Conservation (phyloP, 2,797 vertebrate species). For the Naso thynnoides region DNA sequence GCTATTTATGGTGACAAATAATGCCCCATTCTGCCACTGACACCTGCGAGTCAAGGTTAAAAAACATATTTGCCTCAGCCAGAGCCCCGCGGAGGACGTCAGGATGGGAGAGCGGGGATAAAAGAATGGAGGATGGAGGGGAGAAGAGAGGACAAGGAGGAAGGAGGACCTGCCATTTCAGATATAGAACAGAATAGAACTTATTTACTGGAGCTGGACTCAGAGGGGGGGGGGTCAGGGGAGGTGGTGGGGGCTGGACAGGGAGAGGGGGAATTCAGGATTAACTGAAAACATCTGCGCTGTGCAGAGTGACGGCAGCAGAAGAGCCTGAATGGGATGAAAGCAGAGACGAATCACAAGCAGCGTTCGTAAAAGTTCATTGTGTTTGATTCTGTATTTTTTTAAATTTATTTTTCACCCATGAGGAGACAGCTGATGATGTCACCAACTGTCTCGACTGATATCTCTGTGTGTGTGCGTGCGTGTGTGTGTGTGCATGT, state of each 20-base stretch:
- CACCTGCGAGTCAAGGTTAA: conserved; percentile 95
- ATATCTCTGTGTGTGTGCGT: conserved; percentile 28
- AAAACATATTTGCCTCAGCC: conserved; percentile 87
- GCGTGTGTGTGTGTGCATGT: conserved; percentile 18
- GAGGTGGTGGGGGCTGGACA: conserved; percentile 8
- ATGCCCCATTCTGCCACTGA: conserved; percentile 87
- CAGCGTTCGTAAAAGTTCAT: conserved; percentile 62
- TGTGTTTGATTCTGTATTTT: conserved; percentile 35
- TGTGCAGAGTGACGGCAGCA: conserved; percentile 66
- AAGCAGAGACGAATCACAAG: conserved; percentile 73
- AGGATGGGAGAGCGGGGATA: not conserved
- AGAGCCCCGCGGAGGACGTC: conserved; percentile 49
- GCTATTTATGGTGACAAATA: conserved; percentile 96
- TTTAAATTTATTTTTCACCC: conserved; percentile 33
- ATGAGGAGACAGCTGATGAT: conserved; percentile 53
- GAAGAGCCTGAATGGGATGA: conserved; percentile 58
- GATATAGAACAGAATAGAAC: conserved; percentile 63
- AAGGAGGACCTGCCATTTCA: conserved; percentile 63
- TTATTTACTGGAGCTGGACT: conserved; percentile 74
- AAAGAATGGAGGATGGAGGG: conserved; percentile 28
- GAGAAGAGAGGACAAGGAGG: conserved; percentile 29
- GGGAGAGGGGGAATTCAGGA: conserved; percentile 74
- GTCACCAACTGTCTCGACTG: conserved; percentile 48
- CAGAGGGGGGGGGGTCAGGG: conserved; percentile 29
- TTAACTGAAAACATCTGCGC: conserved; percentile 86